Base-by-base conservation (phyloP, 1,140 invertebrate genomes). In the Megalonaias nervosa region DNA sequence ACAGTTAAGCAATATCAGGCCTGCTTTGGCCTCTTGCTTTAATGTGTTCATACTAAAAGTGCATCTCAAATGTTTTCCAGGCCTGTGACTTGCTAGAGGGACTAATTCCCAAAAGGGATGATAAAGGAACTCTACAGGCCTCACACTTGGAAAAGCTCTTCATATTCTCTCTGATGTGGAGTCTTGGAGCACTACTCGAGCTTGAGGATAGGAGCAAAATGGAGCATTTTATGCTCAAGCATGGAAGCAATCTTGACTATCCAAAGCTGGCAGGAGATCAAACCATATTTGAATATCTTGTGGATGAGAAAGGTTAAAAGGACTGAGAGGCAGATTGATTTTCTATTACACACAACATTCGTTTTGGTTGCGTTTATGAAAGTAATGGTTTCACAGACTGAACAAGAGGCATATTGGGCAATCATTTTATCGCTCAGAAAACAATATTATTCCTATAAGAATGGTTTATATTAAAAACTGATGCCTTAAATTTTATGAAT, bases 161-260 rank as follows among this genome's bases (percentile, higher is more conserved):
- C 71, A 85, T 91, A 15, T 99, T 99, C 90, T 92, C 95, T 21
- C 86, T 99, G 55, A 93, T 96, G 85, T 99, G 97, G 97, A 94
- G 96, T 58, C 93, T 98, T 72, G 97, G 97, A 48, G 96, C 95
- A 15, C 93, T 98, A 76, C 90, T 99, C 65, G 97, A 98, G 90
- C 94, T 93, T 19, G 92, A 93, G 17, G 97, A 98, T 90, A 93
- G 97, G 87, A 81, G 90, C 55, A 96, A 96, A 74, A 84, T 91
- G 84, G 88, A 91, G 79, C 79, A 83, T 14, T 91, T 89, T 75
- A 77, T 91, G 23, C 11, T 78, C 26, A 81, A 80, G 57, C 82
- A 88, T 61, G 66, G 72, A 21, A 80, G 79, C 65, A 72, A 68
- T 9, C 80, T 91, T 13, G 72, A 81, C 38, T 77, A 89, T 6